Percentiles rank a stretch among this genome's conserved stretches.
Evolutionary conservation across 2,113 vertebrate species (phyloP).

Genomic region (Isichthys henryi): DNA sequence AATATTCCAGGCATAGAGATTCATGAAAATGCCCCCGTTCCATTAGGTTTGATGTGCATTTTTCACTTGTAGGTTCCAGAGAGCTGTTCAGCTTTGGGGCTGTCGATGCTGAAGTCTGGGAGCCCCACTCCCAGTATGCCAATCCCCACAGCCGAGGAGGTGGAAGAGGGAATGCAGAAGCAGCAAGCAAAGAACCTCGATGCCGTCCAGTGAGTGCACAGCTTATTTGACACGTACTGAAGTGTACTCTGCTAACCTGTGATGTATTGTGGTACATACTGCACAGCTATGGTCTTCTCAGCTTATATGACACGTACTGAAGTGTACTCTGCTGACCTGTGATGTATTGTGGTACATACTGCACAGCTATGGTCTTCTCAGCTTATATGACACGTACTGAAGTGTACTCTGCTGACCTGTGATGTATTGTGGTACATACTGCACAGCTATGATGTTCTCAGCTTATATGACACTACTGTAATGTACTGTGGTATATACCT

Average conservation of each 20-base stretch:
- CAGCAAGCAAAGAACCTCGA: slow-evolving; percentile 77
- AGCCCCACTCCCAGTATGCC: slow-evolving; percentile 47
- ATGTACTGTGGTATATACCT: not conserved
- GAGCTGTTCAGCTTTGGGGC: slow-evolving; percentile 65
- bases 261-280: not conserved
- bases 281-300: not conserved
- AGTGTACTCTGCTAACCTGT: not conserved
- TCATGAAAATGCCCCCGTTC: not conserved
- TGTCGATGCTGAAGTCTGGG: slow-evolving; percentile 66
- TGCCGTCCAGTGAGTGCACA: slow-evolving; percentile 68
- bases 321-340: not conserved
- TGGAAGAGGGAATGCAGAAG: slow-evolving; percentile 61
- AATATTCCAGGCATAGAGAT: not conserved
- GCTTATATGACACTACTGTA: not conserved
- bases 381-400: not conserved
- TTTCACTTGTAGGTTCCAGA: slow-evolving; percentile 63
- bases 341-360: not conserved
- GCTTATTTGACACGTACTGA: not conserved
- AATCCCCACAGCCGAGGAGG: slow-evolving; percentile 60
- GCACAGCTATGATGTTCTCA: not conserved
- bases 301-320: not conserved
- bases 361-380: not conserved
- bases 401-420: not conserved
- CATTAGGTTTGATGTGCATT: not conserved
- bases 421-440: not conserved